Evolutionary conservation across 2,113 vertebrate species (phyloP), one percentile per base, ranked within the genome.

Genomic region (Pheucticus melanocephalus): DNA sequence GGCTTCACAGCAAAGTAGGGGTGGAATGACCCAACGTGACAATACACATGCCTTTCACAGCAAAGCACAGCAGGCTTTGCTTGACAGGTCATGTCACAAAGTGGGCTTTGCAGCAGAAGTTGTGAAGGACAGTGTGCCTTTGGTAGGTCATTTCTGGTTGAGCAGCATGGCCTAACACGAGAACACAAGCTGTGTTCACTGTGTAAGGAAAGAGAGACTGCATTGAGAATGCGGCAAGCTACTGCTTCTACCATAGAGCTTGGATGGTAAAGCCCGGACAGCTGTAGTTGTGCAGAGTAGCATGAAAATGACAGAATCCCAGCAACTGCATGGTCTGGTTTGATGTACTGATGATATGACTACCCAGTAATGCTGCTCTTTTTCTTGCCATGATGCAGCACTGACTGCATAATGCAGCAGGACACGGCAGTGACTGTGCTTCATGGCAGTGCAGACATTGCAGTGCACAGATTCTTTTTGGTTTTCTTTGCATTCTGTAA

Each of bases 1-100:
- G 33, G 19, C 21, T 64, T 79, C 45, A 45, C 40, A 37, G 16
- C 5, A 20, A 83, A 75, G 25, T 19, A 4, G 25, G 30, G 40
- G 6, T 3, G 5, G 33, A 60, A 47, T 0, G 3, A n/a, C 20
- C 28, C 21, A n/a, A 12, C 0, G 2, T 3, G 10, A 20, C 3
- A 35, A 14, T 30, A 8, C 48, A 44, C 16, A 3, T 51, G 27
- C 21, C 13, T 79, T 69, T 39, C 47, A 22, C 33, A 63, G 21
- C 27, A 72, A 47, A 64, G 40, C 16, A 17, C 57, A 64, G 31
- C 27, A 56, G 66, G 31, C 23, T 27, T 68, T 82, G 23, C 22
- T 13, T 28, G 37, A 42, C 16, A 82, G 39, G 18, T 11, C 18
- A 4, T 2, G 2, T 40, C 72, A 30, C 25, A 33, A 64, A 57